These are phyloP conservation scores for Masnerella sp. DNA, from an alignment of 2,888 invertebrate genomes.

Conservation along the genomic window DNA sequence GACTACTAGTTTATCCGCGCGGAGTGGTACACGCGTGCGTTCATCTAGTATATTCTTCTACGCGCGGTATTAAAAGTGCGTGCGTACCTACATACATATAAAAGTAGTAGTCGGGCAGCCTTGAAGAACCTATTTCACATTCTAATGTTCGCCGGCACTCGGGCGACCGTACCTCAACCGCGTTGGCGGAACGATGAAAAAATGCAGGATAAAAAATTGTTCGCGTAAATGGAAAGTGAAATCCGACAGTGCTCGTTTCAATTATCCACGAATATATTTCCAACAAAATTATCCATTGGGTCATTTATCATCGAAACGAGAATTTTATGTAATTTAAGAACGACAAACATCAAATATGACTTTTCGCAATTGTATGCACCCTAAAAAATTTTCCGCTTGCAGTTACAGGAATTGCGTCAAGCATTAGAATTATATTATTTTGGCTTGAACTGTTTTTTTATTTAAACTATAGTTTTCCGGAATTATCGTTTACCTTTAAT, in stretches of 20 bases:
- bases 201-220: constrained; percentile 53
- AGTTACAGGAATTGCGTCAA: no score
- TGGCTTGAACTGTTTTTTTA: no score
- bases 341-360: no score
- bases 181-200: constrained; percentile 59
- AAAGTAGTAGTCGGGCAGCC: constrained; percentile 64
- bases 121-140: constrained; percentile 69
- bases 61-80: constrained; percentile 59
- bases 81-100: constrained; percentile 62
- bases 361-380: no score
- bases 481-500: no score
- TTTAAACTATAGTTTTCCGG: no score
- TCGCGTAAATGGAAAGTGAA: constrained; percentile 60
- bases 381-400: no score
- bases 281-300: constrained; percentile 23
- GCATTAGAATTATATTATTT: no score
- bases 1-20: constrained; percentile 13
- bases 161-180: constrained; percentile 57
- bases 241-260: constrained; percentile 44
- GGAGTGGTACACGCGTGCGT: constrained; percentile 28
- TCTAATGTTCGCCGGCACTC: constrained; percentile 65
- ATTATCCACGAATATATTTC: constrained; percentile 38
- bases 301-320: no score
- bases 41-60: constrained; percentile 54
- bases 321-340: no score